phyloP scores from a whole-genome alignment of 2,113 vertebrate species.

The Sceloporus undulatus region DNA sequence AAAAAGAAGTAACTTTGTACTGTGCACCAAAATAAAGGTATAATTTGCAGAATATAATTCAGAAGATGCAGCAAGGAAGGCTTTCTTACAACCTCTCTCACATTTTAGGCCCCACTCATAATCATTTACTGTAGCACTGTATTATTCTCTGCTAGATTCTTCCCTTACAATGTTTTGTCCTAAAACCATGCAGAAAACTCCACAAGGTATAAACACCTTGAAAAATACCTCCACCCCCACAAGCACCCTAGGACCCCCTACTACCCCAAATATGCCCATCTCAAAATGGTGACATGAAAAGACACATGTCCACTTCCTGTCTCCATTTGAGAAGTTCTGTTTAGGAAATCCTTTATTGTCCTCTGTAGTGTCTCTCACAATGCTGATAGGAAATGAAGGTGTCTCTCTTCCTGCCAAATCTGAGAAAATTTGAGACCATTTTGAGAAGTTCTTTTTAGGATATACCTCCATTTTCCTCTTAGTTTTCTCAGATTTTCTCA shows the following conservation, averaged over 20 bases:
- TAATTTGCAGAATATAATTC: neutral
- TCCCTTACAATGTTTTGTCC: neutral
- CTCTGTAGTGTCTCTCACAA: too few species aligned
- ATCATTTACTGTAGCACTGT: neutral
- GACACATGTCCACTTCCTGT: too few species aligned
- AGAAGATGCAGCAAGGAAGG: neutral
- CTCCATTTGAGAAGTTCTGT: too few species aligned
- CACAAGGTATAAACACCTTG: neutral
- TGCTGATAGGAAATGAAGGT: too few species aligned
- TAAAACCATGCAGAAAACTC: neutral
- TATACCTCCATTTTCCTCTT: too few species aligned
- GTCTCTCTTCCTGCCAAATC: too few species aligned
- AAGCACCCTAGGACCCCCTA: neutral
- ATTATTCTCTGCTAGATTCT: neutral
- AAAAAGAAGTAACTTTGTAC: conserved; percentile 1
- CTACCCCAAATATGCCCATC: too few species aligned
- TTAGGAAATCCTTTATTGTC: too few species aligned
- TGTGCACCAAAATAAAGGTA: neutral
- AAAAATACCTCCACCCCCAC: neutral
- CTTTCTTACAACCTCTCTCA: neutral
- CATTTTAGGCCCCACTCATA: neutral
- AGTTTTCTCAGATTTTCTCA: too few species aligned
- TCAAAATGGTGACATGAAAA: too few species aligned
- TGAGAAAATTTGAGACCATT: too few species aligned
- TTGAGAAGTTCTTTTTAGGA: too few species aligned